Evolutionary conservation across 2,888 invertebrate genomes (phyloP).

Genomic region (Meteorus colon): DNA sequence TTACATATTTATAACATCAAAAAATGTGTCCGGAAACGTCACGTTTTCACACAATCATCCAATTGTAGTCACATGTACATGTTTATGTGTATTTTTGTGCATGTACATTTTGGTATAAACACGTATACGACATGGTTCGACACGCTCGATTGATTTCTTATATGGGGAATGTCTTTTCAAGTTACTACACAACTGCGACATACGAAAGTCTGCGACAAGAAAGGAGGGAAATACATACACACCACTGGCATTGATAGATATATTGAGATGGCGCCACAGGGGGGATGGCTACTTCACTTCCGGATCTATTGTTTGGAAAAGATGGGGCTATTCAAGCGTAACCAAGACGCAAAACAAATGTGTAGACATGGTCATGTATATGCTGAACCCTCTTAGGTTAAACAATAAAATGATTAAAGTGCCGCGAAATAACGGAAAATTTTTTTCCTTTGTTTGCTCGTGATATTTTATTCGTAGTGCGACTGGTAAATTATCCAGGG

Average conservation of each 20-base stretch:
- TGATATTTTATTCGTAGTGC: neutral
- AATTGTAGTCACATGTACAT: neutral
- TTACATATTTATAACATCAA: neutral
- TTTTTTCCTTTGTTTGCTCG: neutral
- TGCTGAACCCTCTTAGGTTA: neutral
- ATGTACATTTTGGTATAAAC: slow-evolving; percentile 9
- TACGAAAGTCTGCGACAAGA: neutral
- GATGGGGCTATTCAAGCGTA: slow-evolving; percentile 2
- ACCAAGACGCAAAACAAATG: slow-evolving; percentile 14
- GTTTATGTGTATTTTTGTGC: neutral
- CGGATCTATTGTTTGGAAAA: slow-evolving; percentile 18
- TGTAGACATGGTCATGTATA: neutral
- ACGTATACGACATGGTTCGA: neutral
- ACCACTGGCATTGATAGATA: slow-evolving; percentile 32
- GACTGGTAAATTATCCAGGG: neutral
- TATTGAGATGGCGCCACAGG: slow-evolving; percentile 31
- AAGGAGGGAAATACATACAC: neutral
- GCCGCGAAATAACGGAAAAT: neutral
- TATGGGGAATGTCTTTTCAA: slow-evolving; percentile 19
- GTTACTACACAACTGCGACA: slow-evolving; percentile 8
- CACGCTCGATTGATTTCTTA: slow-evolving; percentile 37
- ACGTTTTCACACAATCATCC: neutral
- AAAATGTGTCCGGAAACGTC: neutral
- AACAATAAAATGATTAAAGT: neutral
- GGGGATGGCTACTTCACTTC: neutral